Evolutionary conservation across 2,113 vertebrate species (phyloP).

Genomic region (Ameiurus melas): DNA sequence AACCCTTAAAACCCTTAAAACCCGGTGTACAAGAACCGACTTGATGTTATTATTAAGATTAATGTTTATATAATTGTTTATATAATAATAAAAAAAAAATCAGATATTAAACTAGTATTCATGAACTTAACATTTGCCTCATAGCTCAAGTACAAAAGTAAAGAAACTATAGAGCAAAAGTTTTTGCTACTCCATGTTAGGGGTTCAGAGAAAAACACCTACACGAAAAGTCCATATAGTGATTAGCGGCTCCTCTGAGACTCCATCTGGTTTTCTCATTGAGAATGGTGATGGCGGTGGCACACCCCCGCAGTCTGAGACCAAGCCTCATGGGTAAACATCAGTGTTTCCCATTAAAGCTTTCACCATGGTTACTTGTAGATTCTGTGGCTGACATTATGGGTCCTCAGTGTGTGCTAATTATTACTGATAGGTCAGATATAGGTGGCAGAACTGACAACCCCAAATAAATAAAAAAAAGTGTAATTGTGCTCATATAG

Average conservation of each 20-base stretch:
- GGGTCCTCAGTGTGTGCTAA: background rate
- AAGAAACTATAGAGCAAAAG: background rate
- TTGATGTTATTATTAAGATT: background rate
- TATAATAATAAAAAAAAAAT: background rate
- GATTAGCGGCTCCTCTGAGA: conserved; percentile 16
- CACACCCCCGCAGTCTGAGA: conserved; percentile 17
- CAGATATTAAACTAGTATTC: background rate
- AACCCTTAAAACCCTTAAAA: background rate
- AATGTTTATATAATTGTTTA: background rate
- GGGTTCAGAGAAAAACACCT: background rate
- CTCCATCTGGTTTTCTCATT: conserved; percentile 44
- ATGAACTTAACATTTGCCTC: background rate
- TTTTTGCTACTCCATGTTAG: background rate
- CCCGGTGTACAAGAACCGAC: background rate
- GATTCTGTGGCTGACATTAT: background rate
- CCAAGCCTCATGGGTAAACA: conserved; percentile 8
- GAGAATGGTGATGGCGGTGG: background rate
- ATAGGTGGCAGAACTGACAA: background rate
- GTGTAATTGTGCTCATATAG: background rate
- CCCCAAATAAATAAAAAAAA: background rate
- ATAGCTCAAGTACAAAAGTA: background rate
- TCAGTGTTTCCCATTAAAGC: conserved; percentile 19
- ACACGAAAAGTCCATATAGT: background rate
- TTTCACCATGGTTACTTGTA: background rate
- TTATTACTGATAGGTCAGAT: background rate